These are phyloP conservation scores for Eristalis intricaria DNA, from an alignment of 2,888 invertebrate genomes.

Conservation along the genomic window DNA sequence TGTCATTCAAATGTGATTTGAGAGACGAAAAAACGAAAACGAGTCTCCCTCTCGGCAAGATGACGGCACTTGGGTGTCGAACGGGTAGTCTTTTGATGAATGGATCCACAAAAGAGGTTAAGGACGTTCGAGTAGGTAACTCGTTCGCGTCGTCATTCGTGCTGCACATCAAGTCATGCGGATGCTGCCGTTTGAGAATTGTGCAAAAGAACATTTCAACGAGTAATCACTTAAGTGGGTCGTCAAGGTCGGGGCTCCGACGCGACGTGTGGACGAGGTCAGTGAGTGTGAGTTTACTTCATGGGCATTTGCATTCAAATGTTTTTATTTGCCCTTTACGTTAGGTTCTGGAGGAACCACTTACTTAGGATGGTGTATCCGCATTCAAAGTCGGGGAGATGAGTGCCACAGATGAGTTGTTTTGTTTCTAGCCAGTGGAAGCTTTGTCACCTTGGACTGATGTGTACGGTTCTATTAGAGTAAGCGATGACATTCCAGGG, in stretches of 20 bases:
- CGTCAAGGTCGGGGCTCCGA: neutral
- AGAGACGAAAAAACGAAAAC: conserved; percentile 3
- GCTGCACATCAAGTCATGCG: conserved; percentile 16
- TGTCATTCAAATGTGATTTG: conserved; percentile 63
- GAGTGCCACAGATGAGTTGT: too few relatives aligned
- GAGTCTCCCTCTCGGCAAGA: conserved; percentile 10
- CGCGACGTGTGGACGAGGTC: neutral
- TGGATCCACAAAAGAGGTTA: conserved; percentile 40
- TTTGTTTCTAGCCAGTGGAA: too few relatives aligned
- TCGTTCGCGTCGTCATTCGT: conserved; percentile 30
- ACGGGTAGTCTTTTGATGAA: conserved; percentile 14
- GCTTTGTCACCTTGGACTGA: too few relatives aligned
- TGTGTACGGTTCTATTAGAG: too few relatives aligned
- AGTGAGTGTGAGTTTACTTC: too few relatives aligned
- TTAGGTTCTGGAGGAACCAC: too few relatives aligned
- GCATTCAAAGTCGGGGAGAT: too few relatives aligned
- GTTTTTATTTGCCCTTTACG: too few relatives aligned
- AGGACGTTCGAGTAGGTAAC: conserved; percentile 51
- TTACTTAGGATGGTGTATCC: too few relatives aligned
- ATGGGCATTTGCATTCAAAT: too few relatives aligned
- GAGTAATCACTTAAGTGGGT: neutral
- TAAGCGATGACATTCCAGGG: too few relatives aligned
- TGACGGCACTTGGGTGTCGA: conserved; percentile 21
- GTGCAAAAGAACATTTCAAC: neutral
- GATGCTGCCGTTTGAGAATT: neutral